Evolutionary conservation across 2,888 invertebrate genomes (phyloP), one percentile per base, ranked within the genome.

Genomic region (Lagria hirta): DNA sequence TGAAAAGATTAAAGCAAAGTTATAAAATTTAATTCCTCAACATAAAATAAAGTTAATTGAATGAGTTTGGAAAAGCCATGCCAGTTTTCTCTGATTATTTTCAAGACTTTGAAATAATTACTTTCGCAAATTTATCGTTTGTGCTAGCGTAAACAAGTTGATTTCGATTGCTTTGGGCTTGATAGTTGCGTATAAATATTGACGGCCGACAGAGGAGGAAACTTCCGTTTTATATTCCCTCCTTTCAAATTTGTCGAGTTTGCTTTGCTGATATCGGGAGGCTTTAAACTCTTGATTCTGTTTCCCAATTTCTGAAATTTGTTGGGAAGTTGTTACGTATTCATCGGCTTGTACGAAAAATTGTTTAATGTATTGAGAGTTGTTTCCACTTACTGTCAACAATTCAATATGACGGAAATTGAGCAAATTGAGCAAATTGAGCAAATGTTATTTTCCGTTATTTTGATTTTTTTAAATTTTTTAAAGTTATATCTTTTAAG

Each of bases 21-120:
- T 33, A 27, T 33, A 26, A 33, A 41, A 41, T 33, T 26, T 32
- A 32, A 33, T 26, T 30, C 21, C 41, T n/a, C 8, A 22, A 27
- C 41, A 41, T 41, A 33, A 41, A 41, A 33, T 28, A 33, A 33
- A 33, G 41, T 41, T 41, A 41, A 41, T 41, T 41, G 33, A 41
- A 26, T 11, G 26, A 10, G 33, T 23, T 41, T 10, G 18, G 10
- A 33, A 16, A 26, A 16, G 28, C 18, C 15, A 13, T 15, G 18
- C 36, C 20, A 11, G 26, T 32, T 17, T 16, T 16, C 41, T 6
- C 16, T 23, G 30, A 40, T 41, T 41, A 33, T 27, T 33, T 30
- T 41, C 33, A 7, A 33, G 23, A 38, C 15, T 26, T 11, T 17
- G 13, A 27, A 41, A 43, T 43, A 43, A 43, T 43, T 43, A 43